phyloP scores from a whole-genome alignment of 2,797 vertebrate genomes.

The Coranthus polyacanthus region DNA sequence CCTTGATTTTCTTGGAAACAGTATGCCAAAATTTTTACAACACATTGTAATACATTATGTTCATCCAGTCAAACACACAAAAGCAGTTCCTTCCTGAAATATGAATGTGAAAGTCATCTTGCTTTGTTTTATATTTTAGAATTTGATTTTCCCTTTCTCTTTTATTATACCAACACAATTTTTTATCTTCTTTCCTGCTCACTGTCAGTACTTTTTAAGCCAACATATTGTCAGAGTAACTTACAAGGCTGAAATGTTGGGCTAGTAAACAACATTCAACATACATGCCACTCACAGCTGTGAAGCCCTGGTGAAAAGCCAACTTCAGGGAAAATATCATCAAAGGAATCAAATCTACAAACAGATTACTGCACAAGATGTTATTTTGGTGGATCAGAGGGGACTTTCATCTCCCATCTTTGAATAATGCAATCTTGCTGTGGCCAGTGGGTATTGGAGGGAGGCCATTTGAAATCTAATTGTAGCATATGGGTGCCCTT shows the following conservation, averaged over 20 bases:
- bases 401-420: constrained; percentile 75
- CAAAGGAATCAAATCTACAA: constrained; percentile 75
- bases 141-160: neutral
- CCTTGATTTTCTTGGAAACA: constrained; percentile 11
- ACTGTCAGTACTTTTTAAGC: constrained; percentile 12
- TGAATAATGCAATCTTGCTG: constrained; percentile 72
- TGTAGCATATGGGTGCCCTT: constrained; percentile 41
- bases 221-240: neutral
- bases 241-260: constrained; percentile 1
- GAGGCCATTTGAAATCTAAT: constrained; percentile 64
- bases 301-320: constrained; percentile 46
- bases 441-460: constrained; percentile 66
- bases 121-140: neutral
- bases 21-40: constrained; percentile 29
- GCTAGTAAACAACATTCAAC: constrained; percentile 14
- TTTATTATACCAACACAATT: constrained; percentile 11
- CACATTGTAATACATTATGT: neutral
- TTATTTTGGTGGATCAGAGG: constrained; percentile 72
- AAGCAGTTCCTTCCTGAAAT: constrained; percentile 28
- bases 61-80: constrained; percentile 29
- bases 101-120: neutral
- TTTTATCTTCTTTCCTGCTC: neutral
- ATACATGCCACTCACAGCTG: constrained; percentile 9
- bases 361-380: constrained; percentile 71
- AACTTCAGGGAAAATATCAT: constrained; percentile 68